phyloP scores from a whole-genome alignment of 2,888 invertebrate genomes.

The Lasioglossum malachurum region DNA sequence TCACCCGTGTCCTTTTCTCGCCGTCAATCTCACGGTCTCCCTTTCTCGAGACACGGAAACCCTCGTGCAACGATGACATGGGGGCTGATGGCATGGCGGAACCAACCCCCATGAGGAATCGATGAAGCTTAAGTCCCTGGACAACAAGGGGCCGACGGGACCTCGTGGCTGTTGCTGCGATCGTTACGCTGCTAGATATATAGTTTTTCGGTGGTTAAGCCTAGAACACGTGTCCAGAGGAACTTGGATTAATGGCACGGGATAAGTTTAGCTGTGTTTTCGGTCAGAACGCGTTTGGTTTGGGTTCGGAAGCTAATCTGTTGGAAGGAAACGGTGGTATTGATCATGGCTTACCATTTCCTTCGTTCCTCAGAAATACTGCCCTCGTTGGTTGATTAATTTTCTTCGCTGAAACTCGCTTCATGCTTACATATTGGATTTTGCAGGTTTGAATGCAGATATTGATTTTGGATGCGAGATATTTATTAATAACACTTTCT shows the following conservation, averaged over 20 bases:
- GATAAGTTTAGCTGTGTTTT: background rate
- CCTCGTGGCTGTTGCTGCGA: conserved; percentile 40
- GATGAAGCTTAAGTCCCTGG: conserved; percentile 82
- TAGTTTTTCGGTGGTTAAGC: conserved; percentile 7
- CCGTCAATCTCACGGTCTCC: conserved; percentile 43
- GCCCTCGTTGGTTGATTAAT: background rate
- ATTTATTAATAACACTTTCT: too few species aligned
- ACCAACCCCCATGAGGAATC: conserved; percentile 78
- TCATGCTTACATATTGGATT: background rate
- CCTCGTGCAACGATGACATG: conserved; percentile 53
- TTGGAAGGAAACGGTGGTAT: background rate
- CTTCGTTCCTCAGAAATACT: background rate
- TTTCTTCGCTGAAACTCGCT: background rate
- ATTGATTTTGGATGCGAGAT: background rate
- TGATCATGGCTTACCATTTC: background rate
- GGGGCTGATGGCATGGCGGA: conserved; percentile 69
- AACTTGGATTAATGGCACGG: background rate
- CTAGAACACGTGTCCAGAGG: background rate
- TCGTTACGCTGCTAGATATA: conserved; percentile 28
- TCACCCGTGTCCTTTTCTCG: conserved; percentile 17
- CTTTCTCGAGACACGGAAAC: conserved; percentile 31
- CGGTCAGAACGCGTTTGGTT: background rate
- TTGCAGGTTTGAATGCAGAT: background rate
- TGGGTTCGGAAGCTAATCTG: background rate
- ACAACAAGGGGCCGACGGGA: conserved; percentile 65